phyloP scores from a whole-genome alignment of 2,797 vertebrate species.

The Silurus aristotelis region DNA sequence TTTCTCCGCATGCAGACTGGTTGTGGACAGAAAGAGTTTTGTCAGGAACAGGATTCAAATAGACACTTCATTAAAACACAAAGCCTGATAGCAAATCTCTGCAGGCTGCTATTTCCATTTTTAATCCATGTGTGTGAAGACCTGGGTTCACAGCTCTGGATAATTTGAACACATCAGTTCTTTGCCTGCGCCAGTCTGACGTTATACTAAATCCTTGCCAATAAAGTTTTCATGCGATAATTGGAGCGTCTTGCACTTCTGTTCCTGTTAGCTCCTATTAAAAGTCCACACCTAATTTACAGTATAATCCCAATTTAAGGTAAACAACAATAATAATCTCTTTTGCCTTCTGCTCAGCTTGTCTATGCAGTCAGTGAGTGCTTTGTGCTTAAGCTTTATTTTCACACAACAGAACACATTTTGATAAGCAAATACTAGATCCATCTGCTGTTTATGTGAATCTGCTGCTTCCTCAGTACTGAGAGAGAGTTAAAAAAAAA shows the following conservation, averaged over 20 bases:
- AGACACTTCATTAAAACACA: slow-evolving; percentile 63
- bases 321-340: slow-evolving; percentile 63
- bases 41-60: slow-evolving; percentile 55
- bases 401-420: slow-evolving; percentile 51
- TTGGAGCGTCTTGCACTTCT: slow-evolving; percentile 54
- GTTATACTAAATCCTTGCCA: slow-evolving; percentile 53
- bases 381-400: slow-evolving; percentile 18
- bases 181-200: slow-evolving; percentile 15
- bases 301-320: slow-evolving; percentile 60
- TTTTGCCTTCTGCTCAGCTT: slow-evolving; percentile 47
- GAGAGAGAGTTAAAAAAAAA: slow-evolving; percentile 31
- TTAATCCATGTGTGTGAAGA: slow-evolving; percentile 57
- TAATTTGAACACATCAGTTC: slow-evolving; percentile 59
- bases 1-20: slow-evolving; percentile 10
- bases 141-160: slow-evolving; percentile 47
- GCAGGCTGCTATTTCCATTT: slow-evolving; percentile 62
- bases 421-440: slow-evolving; percentile 54
- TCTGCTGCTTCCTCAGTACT: slow-evolving; percentile 46
- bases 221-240: slow-evolving; percentile 54
- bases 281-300: slow-evolving; percentile 53
- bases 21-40: slow-evolving; percentile 28
- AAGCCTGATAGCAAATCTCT: slow-evolving; percentile 62
- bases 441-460: slow-evolving; percentile 50
- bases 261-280: slow-evolving; percentile 54
- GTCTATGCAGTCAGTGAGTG: slow-evolving; percentile 28